phyloP scores from a whole-genome alignment of 2,797 vertebrate species.

The Clangula hyemalis region DNA sequence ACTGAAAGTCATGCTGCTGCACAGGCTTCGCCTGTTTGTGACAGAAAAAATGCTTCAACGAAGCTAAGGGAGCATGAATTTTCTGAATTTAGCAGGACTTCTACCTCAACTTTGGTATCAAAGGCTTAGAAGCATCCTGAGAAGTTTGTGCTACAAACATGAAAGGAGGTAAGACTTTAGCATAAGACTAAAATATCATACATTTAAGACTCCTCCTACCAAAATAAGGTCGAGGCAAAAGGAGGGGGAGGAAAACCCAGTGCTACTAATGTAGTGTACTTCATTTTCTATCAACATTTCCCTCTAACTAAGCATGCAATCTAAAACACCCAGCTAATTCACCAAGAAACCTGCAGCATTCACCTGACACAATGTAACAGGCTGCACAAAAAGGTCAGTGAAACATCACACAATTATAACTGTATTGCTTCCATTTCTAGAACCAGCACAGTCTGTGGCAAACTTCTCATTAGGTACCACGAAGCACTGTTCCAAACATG shows the following conservation, averaged over 20 bases:
- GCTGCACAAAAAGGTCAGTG: background rate
- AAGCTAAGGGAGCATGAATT: background rate
- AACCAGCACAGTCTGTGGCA: background rate
- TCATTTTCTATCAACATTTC: background rate
- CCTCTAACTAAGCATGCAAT: background rate
- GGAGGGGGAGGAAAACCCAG: background rate
- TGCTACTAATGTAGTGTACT: background rate
- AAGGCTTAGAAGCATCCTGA: background rate
- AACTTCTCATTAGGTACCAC: accelerated
- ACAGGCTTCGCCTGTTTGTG: background rate
- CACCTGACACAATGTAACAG: background rate
- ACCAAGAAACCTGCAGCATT: background rate
- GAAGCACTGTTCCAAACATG: accelerated
- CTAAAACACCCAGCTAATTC: background rate
- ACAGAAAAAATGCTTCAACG: background rate
- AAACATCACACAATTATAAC: background rate
- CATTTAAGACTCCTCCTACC: background rate
- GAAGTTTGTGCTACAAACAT: background rate
- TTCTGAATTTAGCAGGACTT: background rate
- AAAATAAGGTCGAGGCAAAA: background rate
- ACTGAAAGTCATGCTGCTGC: background rate
- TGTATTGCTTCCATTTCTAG: background rate
- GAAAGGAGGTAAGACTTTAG: background rate
- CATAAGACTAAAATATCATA: background rate
- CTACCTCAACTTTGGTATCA: background rate